These are phyloP conservation scores for Chamaetylas fuelleborni DNA, from an alignment of 2,113 vertebrate species.

Conservation along the genomic window DNA sequence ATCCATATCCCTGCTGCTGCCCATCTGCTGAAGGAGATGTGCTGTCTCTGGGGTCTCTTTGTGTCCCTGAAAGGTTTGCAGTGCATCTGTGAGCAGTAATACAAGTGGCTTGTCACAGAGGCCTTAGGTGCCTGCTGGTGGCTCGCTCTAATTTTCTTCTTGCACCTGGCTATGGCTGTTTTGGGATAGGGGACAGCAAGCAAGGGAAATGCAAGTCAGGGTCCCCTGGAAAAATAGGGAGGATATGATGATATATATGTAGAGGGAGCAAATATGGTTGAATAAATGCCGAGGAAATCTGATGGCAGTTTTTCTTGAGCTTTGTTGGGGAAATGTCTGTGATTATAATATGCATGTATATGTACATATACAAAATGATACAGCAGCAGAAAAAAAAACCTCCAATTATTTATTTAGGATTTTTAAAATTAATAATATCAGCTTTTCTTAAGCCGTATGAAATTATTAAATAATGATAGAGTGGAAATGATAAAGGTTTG, in stretches of 20 bases:
- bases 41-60: background rate
- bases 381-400: background rate
- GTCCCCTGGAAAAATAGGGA: background rate
- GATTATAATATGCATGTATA: background rate
- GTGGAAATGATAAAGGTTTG: background rate
- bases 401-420: background rate
- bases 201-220: background rate
- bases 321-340: background rate
- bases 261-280: background rate
- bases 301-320: background rate
- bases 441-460: background rate
- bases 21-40: background rate
- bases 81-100: accelerated
- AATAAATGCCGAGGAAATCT: background rate
- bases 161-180: accelerated
- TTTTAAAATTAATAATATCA: background rate
- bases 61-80: background rate
- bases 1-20: background rate
- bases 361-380: too few relatives aligned
- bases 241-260: background rate
- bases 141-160: background rate
- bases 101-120: background rate
- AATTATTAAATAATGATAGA: background rate
- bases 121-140: background rate
- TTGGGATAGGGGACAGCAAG: background rate